phyloP scores from a whole-genome alignment of 1,140 invertebrate genomes.

The Trichonephila clavata region DNA sequence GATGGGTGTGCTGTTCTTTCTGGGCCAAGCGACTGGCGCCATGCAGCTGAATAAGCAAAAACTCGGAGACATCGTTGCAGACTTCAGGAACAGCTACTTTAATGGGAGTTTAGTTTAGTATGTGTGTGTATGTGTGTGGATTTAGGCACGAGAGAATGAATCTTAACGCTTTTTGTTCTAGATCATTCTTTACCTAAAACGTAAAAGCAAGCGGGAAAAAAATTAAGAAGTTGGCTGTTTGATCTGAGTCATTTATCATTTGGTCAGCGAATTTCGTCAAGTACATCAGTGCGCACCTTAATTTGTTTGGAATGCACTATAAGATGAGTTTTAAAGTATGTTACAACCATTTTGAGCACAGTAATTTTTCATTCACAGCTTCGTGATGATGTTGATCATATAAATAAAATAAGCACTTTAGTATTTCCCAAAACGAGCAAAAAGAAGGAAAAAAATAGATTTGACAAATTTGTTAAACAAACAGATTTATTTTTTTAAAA shows the following conservation, averaged over 20 bases:
- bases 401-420: too few species aligned
- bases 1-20: not conserved
- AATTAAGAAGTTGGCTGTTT: not conserved
- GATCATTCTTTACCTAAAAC: slow-evolving; percentile 22
- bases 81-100: slow-evolving; percentile 40
- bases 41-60: slow-evolving; percentile 46
- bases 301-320: not conserved
- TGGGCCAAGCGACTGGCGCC: slow-evolving; percentile 37
- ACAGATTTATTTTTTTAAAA: too few species aligned
- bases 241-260: not conserved
- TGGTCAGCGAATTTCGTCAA: not conserved
- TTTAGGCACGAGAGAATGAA: slow-evolving; percentile 18
- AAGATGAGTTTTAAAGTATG: too few species aligned
- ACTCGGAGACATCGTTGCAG: slow-evolving; percentile 38
- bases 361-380: too few species aligned
- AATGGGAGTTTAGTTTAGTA: slow-evolving; percentile 13
- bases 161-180: not conserved
- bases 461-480: too few species aligned
- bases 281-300: not conserved
- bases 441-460: too few species aligned
- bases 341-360: too few species aligned
- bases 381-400: too few species aligned
- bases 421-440: too few species aligned
- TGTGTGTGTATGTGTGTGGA: not conserved
- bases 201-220: not conserved